Conservation (phyloP, 2,888 invertebrate genomes). For the Acanthosepion lycidas region DNA sequence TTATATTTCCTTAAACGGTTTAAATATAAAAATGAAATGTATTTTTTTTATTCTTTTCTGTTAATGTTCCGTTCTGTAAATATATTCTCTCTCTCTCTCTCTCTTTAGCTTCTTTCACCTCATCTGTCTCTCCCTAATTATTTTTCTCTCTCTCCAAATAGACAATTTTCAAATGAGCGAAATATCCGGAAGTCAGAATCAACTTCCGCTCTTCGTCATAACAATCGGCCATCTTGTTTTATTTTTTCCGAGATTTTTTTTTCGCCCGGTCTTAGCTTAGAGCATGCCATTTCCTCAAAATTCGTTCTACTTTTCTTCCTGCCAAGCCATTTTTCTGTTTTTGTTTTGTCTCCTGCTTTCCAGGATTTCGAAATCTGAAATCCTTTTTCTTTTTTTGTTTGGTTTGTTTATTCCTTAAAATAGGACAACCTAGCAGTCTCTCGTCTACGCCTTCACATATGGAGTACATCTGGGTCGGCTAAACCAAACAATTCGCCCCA, state of each 20-base stretch:
- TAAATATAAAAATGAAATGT: too few relatives aligned
- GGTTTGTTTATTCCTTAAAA: not conserved
- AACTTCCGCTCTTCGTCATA: conserved; percentile 1
- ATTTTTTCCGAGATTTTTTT: not conserved
- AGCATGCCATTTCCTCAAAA: not conserved
- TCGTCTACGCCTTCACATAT: not conserved
- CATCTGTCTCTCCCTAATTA: not conserved
- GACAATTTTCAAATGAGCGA: not conserved
- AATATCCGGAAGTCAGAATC: not conserved
- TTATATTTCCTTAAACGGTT: too few relatives aligned
- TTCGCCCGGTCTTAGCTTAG: not conserved
- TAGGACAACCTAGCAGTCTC: not conserved
- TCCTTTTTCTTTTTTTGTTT: not conserved
- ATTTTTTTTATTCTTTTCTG: too few relatives aligned
- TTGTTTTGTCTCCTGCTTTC: not conserved
- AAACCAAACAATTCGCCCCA: not conserved
- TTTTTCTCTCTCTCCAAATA: not conserved
- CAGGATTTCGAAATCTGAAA: not conserved
- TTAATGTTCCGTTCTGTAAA: too few relatives aligned
- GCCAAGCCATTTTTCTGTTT: not conserved
- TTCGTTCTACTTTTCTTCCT: not conserved
- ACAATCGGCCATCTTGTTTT: not conserved
- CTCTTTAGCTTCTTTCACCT: rapidly evolving
- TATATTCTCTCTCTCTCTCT: not conserved
- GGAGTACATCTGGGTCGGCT: not conserved